Conservation (phyloP, 2,797 vertebrate species). For the Etheostoma perlongum region DNA sequence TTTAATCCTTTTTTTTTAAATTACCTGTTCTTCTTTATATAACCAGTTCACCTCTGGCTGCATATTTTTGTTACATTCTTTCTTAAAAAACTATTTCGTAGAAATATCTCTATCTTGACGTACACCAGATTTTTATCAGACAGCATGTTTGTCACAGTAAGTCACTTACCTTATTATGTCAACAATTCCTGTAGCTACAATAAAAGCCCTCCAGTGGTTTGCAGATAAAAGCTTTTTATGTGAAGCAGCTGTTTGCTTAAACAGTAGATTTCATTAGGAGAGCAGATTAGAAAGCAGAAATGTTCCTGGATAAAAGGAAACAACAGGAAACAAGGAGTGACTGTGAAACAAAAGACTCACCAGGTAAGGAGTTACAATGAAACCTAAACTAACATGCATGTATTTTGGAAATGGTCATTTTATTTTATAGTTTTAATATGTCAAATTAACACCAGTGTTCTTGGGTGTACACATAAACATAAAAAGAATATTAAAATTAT, state of each 20-base stretch:
- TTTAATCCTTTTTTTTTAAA: background rate
- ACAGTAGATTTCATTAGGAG: background rate
- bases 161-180: background rate
- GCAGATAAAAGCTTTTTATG: background rate
- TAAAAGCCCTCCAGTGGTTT: background rate
- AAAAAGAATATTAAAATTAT: background rate
- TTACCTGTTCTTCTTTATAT: background rate
- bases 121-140: background rate
- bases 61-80: background rate
- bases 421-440: no score
- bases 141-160: background rate
- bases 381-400: no score
- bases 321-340: slow-evolving; percentile 9
- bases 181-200: slow-evolving; percentile 1
- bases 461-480: no score
- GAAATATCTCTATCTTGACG: slow-evolving; percentile 6
- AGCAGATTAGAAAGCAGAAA: background rate
- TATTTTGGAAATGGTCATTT: no score
- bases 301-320: background rate
- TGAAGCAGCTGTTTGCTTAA: slow-evolving; percentile 15
- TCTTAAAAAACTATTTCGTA: background rate
- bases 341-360: background rate
- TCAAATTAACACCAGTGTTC: no score
- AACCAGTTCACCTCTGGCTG: background rate
- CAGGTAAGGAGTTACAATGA: background rate